Evolutionary conservation across 92 coral and sea anemone species (phyloP).

Genomic region (Bergia sp.): DNA sequence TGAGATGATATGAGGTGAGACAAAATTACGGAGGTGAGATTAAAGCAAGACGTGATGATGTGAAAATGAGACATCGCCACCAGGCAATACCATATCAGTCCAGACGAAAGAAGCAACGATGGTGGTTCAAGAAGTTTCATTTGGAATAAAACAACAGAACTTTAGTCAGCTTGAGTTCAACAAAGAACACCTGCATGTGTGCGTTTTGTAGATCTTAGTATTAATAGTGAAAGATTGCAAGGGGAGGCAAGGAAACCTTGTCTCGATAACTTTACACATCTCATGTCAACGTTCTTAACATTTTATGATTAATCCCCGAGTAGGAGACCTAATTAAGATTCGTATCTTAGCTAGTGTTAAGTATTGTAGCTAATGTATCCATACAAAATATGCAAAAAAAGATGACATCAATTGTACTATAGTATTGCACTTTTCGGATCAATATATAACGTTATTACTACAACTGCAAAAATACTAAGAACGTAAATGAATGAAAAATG

Average conservation of each 20-base stretch:
- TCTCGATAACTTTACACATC: not conserved
- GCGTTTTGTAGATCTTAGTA: not conserved
- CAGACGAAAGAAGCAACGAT: not conserved
- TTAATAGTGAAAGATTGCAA: not conserved
- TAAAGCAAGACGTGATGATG: not conserved
- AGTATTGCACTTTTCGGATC: not conserved
- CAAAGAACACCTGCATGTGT: not conserved
- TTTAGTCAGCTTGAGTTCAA: not conserved
- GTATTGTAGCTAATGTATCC: not conserved
- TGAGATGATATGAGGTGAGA: not conserved
- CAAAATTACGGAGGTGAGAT: not conserved
- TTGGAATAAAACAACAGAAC: conserved; percentile 11
- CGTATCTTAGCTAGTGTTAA: too few species aligned
- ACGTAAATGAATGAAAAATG: not conserved
- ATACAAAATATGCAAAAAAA: too few species aligned
- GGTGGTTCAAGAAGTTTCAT: conserved; percentile 1
- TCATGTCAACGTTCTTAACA: not conserved
- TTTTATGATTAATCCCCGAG: not conserved
- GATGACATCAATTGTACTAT: not conserved
- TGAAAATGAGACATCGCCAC: not conserved
- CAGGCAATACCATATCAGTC: not conserved
- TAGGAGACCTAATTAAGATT: too few species aligned
- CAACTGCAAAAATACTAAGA: not conserved
- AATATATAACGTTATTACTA: not conserved
- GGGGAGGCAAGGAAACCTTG: not conserved